Evolutionary conservation across 2,113 vertebrate genomes (phyloP).

Genomic region (Rhea americana): DNA sequence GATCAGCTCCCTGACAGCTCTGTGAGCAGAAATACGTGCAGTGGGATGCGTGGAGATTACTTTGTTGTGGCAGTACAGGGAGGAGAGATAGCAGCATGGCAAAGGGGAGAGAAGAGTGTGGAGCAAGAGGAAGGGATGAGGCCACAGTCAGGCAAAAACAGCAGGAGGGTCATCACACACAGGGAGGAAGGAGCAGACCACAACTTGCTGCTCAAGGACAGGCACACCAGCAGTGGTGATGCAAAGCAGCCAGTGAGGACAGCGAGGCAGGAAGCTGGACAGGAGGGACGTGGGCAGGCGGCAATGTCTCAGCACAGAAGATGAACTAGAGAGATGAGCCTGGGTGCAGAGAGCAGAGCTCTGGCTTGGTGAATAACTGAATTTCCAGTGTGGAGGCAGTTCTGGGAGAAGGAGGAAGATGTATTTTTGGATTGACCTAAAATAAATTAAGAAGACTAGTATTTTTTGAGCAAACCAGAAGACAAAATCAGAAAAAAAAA

Average conservation of each 20-base stretch:
- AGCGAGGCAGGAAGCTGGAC: not conserved
- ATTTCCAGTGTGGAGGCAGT: accelerated
- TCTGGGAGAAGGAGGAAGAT: not conserved
- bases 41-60: no score
- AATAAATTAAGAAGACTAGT: not conserved
- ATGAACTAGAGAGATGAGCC: accelerated
- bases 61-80: no score
- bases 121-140: no score
- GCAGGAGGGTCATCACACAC: no score
- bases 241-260: accelerated
- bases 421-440: not conserved
- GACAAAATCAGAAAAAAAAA: not conserved
- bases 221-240: accelerated
- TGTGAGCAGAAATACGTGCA: no score
- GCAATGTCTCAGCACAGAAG: not conserved
- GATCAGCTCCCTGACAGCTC: no score
- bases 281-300: no score
- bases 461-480: not conserved
- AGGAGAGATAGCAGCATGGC: no score
- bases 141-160: no score
- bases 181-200: no score
- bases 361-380: not conserved
- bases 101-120: no score
- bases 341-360: not conserved
- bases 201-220: no score